A percentile compares a stretch with the other conserved stretches of the same genome.
These are phyloP conservation scores for Esperia sulphurella DNA, from an alignment of 2,888 invertebrate species.

Conservation along the genomic window DNA sequence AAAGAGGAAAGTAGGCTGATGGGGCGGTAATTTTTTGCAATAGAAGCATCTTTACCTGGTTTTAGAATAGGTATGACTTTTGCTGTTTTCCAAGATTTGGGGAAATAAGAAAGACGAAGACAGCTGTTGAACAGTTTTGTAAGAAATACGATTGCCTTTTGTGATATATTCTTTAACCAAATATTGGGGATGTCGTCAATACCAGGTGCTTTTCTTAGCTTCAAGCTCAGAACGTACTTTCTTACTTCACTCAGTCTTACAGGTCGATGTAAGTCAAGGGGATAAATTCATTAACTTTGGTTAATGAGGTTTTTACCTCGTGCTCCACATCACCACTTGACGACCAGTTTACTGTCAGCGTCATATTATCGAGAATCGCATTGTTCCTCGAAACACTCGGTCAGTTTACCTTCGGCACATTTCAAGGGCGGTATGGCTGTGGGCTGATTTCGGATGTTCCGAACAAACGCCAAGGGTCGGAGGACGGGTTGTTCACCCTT, in stretches of 20 bases:
- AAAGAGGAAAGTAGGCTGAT: slow-evolving; percentile 9
- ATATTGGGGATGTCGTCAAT: slow-evolving; percentile 2
- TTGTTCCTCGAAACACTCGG: too few relatives aligned
- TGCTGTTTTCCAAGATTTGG: not conserved
- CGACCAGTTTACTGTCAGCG: slow-evolving; percentile 2
- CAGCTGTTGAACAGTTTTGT: slow-evolving; percentile 9
- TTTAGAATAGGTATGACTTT: slow-evolving; percentile 9
- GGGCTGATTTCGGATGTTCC: not conserved
- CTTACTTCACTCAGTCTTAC: slow-evolving; percentile 2
- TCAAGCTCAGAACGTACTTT: slow-evolving; percentile 1
- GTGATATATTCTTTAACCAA: slow-evolving; percentile 5
- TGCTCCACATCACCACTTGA: too few relatives aligned
- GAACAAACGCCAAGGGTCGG: slow-evolving; percentile 7
- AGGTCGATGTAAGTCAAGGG: too few relatives aligned
- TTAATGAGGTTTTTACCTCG: too few relatives aligned
- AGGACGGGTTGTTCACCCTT: slow-evolving; percentile 4
- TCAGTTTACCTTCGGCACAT: too few relatives aligned
- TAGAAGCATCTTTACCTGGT: slow-evolving; percentile 5
- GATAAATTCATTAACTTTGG: too few relatives aligned
- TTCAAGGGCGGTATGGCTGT: not conserved
- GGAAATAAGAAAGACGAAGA: slow-evolving; percentile 4
- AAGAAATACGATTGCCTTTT: slow-evolving; percentile 1
- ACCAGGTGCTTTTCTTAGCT: slow-evolving; percentile 6
- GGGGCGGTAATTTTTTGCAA: slow-evolving; percentile 7
- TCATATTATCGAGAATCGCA: slow-evolving; percentile 3